These are phyloP conservation scores for Vanessa atalanta DNA, from an alignment of 1,140 invertebrate genomes.

Conservation along the genomic window DNA sequence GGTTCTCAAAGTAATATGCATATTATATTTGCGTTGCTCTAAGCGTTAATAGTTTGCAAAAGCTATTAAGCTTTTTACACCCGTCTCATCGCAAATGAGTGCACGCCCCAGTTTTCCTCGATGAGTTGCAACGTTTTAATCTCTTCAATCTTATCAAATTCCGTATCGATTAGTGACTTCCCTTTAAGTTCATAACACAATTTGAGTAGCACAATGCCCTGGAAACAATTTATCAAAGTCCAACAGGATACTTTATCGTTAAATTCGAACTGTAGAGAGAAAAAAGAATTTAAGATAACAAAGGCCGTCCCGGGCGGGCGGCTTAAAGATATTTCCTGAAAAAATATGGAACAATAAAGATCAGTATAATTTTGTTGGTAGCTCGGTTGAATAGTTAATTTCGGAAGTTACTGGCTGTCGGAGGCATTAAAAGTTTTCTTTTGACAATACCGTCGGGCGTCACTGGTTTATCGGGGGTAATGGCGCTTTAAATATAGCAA, in stretches of 20 bases:
- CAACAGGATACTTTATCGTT: slow-evolving; percentile 26
- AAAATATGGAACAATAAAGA: slow-evolving; percentile 41
- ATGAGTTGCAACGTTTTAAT: slow-evolving; percentile 13
- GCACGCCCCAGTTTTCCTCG: slow-evolving; percentile 6
- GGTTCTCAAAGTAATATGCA: not conserved
- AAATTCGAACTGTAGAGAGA: slow-evolving; percentile 16
- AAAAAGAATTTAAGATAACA: slow-evolving; percentile 32
- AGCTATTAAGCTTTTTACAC: slow-evolving; percentile 17
- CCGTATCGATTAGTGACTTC: slow-evolving; percentile 6
- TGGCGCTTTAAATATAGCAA: slow-evolving; percentile 1
- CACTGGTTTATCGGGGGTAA: slow-evolving; percentile 3
- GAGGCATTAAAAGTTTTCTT: slow-evolving; percentile 30
- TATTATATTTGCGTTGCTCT: not conserved
- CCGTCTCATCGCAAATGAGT: slow-evolving; percentile 5
- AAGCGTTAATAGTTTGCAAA: slow-evolving; percentile 4
- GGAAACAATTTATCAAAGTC: slow-evolving; percentile 30
- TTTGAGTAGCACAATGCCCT: slow-evolving; percentile 14
- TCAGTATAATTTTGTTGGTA: slow-evolving; percentile 36
- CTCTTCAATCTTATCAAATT: slow-evolving; percentile 15
- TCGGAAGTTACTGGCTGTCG: slow-evolving; percentile 26
- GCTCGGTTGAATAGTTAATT: slow-evolving; percentile 35
- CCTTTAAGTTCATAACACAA: slow-evolving; percentile 8
- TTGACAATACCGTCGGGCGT: slow-evolving; percentile 4
- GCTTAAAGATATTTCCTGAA: slow-evolving; percentile 23
- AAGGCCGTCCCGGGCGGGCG: slow-evolving; percentile 15